Base-by-base conservation (phyloP, 2,113 vertebrate genomes). In the Poecile atricapillus region DNA sequence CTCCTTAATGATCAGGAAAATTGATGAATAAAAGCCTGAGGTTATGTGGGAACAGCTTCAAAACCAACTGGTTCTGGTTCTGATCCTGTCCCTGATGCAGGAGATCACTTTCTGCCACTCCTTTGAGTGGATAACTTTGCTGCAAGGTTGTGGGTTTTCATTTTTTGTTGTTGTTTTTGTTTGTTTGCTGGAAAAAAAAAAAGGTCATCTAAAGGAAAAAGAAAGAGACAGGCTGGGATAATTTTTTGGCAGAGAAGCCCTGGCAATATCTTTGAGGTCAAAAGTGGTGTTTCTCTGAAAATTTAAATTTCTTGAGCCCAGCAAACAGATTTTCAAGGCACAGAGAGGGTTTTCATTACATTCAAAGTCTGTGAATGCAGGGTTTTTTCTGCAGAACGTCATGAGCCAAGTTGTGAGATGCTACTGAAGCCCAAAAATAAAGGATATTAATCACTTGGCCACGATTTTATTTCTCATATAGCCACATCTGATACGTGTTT, bases 401-500 rank as follows among this genome's bases (percentile, higher is more conserved):
- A 5, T 7, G 53, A 86, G 73, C 73, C 83, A 77, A 69, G 67
- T 4, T 35, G 30, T 2, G 39, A 76, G 70, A 83, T 2, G 30
- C 55, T 43, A 4, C 60, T n/a, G 0, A 50, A 52, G 24, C 6
- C 56, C 62, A 82, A 70, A 52, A 75, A 27, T 23, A 87, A 87
- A 84, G n/a, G 30, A 11, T 35, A 60, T 62, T 60, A 62, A 76
- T 74, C 41, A 27, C 46, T 87, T 76, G 41, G 25, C 20, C 19
- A 7, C 3, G 3, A 16, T 28, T 85, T 59, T 13, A 9, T 43
- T 75, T 56, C 56, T 33, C 37, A 39, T 30, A 39, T 10, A 43
- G 19, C 46, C 39, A 8, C 78, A 47, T 37, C 44, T 46, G 39
- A 55, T 7, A 4, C 0, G 0, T 19, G 37, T 15, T 35, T 49